Evolutionary conservation across 92 coral and sea anemone genomes (phyloP), one percentile per base, ranked within the genome.

Genomic region (Umimayanthus kanabou): DNA sequence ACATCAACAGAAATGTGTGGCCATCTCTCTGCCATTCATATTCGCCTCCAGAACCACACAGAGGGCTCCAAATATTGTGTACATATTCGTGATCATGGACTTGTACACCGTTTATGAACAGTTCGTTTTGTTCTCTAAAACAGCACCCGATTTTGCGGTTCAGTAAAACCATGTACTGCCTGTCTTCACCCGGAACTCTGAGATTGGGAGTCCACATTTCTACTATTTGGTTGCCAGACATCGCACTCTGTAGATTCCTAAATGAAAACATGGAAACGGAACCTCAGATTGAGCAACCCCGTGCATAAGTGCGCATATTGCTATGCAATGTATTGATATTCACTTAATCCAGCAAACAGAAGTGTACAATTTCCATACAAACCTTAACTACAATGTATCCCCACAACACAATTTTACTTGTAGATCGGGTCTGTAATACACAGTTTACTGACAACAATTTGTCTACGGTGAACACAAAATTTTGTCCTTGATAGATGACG

Each of bases 201-300:
- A 90, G 26, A 55, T 53, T 90, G 28, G 89, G 84, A 64, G 87
- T 85, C 92, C 92, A 90, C 30, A 76, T 81, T 66, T 88, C 88
- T 40, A 72, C 61, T 10, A 14, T 4, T 20, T 25, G 5, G 15
- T 22, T 22, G 22, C 85, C 66, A 20, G 75, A 49, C 85, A 81
- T 81, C 40, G 29, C 37, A 40, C 40, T 9, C 50, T 47, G 50
- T 6, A 11, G 50, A 47, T 47, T 47, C 50, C 13, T 6, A 7
- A 47, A 47, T 47, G 50, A 47, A 47, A 47, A 47, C 50, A 47
- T 7, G 13, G 50, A 47, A 45, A 45, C 50, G 11, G 11, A 45
- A 5, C 50, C 50, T 45, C 50, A 45, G 10, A 0, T 47, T 47
- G 9, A 47, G 50, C 11, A 47, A 47, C 50, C 50, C 6, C 0